phyloP scores from a whole-genome alignment of 2,113 vertebrate species.

The Lucifuga dentata region DNA sequence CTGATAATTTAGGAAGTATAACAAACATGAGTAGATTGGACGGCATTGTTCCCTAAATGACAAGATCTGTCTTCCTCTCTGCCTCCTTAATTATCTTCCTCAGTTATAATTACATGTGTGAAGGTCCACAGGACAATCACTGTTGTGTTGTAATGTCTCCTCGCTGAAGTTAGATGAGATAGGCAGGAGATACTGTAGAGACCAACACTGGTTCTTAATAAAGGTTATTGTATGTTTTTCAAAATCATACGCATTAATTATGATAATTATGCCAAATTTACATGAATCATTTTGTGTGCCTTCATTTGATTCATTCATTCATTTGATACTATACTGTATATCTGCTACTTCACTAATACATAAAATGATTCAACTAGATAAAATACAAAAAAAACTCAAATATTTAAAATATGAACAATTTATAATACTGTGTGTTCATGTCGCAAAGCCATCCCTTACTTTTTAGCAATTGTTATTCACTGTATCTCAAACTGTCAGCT shows the following conservation, averaged over 20 bases:
- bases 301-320: slow-evolving; percentile 39
- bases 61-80: slow-evolving; percentile 72
- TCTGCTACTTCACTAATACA: slow-evolving; percentile 3
- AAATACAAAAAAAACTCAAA: background rate
- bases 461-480: slow-evolving; percentile 45
- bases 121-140: slow-evolving; percentile 74
- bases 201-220: slow-evolving; percentile 50
- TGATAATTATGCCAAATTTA: slow-evolving; percentile 33
- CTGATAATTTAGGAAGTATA: slow-evolving; percentile 68
- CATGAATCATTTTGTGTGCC: slow-evolving; percentile 23
- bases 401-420: background rate
- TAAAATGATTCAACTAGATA: background rate
- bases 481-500: slow-evolving; percentile 40
- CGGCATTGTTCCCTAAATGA: slow-evolving; percentile 77
- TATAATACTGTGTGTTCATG: no score
- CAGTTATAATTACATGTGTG: slow-evolving; percentile 79
- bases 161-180: slow-evolving; percentile 58
- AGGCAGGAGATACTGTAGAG: slow-evolving; percentile 41
- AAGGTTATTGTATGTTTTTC: slow-evolving; percentile 48
- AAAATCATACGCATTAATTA: slow-evolving; percentile 41
- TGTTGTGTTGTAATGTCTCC: slow-evolving; percentile 63
- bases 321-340: slow-evolving; percentile 1
- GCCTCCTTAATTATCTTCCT: slow-evolving; percentile 79
- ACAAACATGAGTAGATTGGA: slow-evolving; percentile 72
- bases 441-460: slow-evolving; percentile 21